Evolutionary conservation across 2,797 vertebrate genomes (phyloP), one percentile per base, ranked within the genome.

Genomic region (Hylomyscus alleni): DNA sequence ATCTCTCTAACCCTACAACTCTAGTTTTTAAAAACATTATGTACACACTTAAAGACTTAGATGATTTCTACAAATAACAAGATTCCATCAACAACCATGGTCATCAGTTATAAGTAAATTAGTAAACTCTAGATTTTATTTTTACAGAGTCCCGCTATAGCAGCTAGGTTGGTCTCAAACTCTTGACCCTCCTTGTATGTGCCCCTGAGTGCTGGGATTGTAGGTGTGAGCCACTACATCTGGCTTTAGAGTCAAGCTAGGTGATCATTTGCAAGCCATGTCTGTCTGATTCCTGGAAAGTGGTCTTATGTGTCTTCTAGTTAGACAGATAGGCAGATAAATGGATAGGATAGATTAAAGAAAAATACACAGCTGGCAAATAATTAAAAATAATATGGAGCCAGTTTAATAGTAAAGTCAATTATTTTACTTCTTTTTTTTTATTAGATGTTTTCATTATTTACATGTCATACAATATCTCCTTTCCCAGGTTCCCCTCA

Each of bases 351-450:
- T 29, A 84, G 54, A 11, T 26, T 4, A 75, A 9, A 84, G 56
- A 50, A 44, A 77, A 54, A n/a, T 67, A 60, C 65, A n/a, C 47
- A 65, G 40, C 26, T 37, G 6, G 20, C 20, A 82, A 86, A 7
- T 92, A 77, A 88, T 92, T 96, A 50, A 69, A 95, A 86, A 82
- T 54, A 73, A 44, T 88, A 31, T 19, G 13, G 24, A 40, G 22
- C 65, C n/a, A 8, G 58, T 90, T 93, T 76, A 86, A 92, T 76
- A 85, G 72, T 76, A 88, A 44, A 72, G 40, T 65, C 47, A 58
- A 50, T 58, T 80, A 78, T 54, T 89, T 94, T 82, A 50, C 26
- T 89, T 90, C 62, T 44, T 80, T 52, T 52, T 52, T 52, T 52
- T 52, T 44, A 44, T 44, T 44, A 44, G 44, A 44, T 44, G 44